Conservation (phyloP, 2,888 invertebrate species). For the Tortricodes alternella region DNA sequence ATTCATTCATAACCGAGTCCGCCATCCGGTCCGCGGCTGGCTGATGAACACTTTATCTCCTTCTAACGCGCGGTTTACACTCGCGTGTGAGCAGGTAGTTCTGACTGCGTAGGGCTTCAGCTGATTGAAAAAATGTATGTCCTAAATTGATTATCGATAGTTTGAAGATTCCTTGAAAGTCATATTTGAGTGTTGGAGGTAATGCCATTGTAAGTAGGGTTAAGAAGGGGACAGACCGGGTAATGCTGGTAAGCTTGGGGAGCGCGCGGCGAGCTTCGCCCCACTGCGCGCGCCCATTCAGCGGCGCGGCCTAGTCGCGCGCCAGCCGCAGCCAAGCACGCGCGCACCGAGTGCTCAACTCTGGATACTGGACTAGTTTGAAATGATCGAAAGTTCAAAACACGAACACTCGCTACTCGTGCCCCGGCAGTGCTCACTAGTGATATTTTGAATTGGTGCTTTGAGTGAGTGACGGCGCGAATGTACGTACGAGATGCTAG, state of each 20-base stretch:
- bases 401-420: slow-evolving; percentile 61
- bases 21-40: slow-evolving; percentile 79
- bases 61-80: slow-evolving; percentile 72
- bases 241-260: slow-evolving; percentile 79
- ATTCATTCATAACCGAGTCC: slow-evolving; percentile 82
- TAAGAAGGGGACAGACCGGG: slow-evolving; percentile 64
- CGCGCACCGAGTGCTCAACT: slow-evolving; percentile 62
- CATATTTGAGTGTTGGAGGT: background rate
- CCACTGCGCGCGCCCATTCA: slow-evolving; percentile 77
- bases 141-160: background rate
- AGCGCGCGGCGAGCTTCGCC: slow-evolving; percentile 75
- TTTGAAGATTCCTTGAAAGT: background rate
- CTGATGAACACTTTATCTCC: slow-evolving; percentile 79
- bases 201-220: slow-evolving; percentile 44
- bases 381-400: slow-evolving; percentile 66
- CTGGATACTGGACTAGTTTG: slow-evolving; percentile 55
- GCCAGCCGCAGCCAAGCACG: slow-evolving; percentile 76
- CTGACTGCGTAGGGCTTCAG: slow-evolving; percentile 78
- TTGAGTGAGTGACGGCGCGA: slow-evolving; percentile 77
- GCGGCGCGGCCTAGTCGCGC: slow-evolving; percentile 69
- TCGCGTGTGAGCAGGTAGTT: slow-evolving; percentile 79
- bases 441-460: slow-evolving; percentile 75
- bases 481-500: slow-evolving; percentile 68
- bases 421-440: slow-evolving; percentile 64
- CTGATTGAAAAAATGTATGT: slow-evolving; percentile 61